Percentiles rank a stretch among this genome's conserved stretches.
Conservation (phyloP, 2,113 vertebrate genomes). For the Coptodon bakossiorum region DNA sequence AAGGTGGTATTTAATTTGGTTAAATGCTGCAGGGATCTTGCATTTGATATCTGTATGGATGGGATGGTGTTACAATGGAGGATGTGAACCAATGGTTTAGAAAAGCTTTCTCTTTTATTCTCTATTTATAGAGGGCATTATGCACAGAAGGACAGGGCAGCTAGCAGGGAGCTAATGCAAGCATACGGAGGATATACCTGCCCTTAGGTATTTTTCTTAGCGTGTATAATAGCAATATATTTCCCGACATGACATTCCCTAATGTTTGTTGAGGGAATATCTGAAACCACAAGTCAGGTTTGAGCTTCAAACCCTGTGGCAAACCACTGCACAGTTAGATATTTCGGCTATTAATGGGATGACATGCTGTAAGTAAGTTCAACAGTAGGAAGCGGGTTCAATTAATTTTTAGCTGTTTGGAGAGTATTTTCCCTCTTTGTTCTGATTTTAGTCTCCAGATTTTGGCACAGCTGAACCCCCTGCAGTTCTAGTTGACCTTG, state of each 20-base stretch:
- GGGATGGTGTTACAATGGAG: conserved; percentile 32
- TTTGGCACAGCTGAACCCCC: neutral
- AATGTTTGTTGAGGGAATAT: conserved; percentile 45
- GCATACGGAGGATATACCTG: conserved; percentile 55
- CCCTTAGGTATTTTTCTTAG: conserved; percentile 50
- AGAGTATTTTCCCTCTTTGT: neutral
- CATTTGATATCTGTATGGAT: conserved; percentile 58
- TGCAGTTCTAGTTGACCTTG: conserved; percentile 23
- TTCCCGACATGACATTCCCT: conserved; percentile 34
- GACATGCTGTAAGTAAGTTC: conserved; percentile 36
- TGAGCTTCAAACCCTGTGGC: conserved; percentile 36
- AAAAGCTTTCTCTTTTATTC: conserved; percentile 14
- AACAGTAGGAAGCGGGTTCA: conserved; percentile 24
- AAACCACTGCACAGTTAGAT: conserved; percentile 28
- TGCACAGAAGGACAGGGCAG: conserved; percentile 42
- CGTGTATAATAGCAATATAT: conserved; percentile 41
- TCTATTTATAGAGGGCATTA: conserved; percentile 57
- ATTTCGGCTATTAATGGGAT: conserved; percentile 32
- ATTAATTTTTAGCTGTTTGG: conserved; percentile 1
- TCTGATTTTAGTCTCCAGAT: neutral
- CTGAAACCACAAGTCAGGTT: conserved; percentile 11
- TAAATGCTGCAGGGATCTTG: conserved; percentile 62
- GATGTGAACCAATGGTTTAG: conserved; percentile 26
- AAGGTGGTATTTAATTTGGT: conserved; percentile 68
- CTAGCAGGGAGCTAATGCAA: conserved; percentile 48